phyloP scores from a whole-genome alignment of 2,113 vertebrate genomes.

The Psilopsiagon aurifrons region DNA sequence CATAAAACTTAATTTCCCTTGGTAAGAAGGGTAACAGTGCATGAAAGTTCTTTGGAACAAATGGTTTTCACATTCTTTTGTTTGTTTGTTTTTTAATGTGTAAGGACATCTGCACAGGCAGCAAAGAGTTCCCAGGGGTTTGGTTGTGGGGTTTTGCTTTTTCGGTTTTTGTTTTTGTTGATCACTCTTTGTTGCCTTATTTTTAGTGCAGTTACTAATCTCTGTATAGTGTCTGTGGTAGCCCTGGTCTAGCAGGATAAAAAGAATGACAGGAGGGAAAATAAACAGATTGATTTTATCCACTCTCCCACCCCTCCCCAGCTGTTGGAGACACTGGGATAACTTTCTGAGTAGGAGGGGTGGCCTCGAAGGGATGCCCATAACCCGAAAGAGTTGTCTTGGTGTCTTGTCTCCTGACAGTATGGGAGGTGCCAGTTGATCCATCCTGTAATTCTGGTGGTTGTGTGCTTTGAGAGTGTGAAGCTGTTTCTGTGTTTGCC shows the following conservation, averaged over 20 bases:
- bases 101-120: background rate
- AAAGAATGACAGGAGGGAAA: background rate
- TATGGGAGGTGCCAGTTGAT: background rate
- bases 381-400: background rate
- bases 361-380: background rate
- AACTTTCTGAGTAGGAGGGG: background rate
- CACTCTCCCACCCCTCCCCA: accelerated
- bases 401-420: accelerated
- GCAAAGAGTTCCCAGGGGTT: background rate
- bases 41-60: background rate
- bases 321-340: background rate
- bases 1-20: background rate
- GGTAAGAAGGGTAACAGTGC: background rate
- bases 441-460: background rate
- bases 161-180: background rate
- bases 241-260: background rate
- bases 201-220: background rate
- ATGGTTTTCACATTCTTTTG: background rate
- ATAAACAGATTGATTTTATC: no score
- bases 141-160: background rate
- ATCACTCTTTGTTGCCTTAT: background rate
- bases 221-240: background rate
- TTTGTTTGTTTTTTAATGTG: background rate
- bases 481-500: background rate
- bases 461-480: background rate